phyloP scores from a whole-genome alignment of 1,140 invertebrate species.

The Aphidius gifuensis region DNA sequence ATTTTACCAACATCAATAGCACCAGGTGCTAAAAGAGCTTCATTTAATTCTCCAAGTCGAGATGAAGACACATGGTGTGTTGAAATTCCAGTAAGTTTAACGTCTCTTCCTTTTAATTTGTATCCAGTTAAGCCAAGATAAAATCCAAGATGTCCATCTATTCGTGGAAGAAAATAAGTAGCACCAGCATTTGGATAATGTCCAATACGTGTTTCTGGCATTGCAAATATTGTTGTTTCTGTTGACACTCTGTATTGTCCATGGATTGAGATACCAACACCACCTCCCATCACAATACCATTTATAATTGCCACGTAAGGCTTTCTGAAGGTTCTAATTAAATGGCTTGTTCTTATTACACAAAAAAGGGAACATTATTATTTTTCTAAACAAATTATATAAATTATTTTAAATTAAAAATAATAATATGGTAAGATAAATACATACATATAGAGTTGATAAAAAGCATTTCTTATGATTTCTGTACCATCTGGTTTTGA shows the following conservation, averaged over 20 bases:
- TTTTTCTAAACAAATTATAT: no score
- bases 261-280: slow-evolving; percentile 95
- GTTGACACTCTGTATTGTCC: slow-evolving; percentile 89
- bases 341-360: slow-evolving; percentile 45
- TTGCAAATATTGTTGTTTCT: slow-evolving; percentile 95
- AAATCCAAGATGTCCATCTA: slow-evolving; percentile 84
- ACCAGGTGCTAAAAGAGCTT: slow-evolving; percentile 62
- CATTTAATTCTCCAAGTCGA: slow-evolving; percentile 67
- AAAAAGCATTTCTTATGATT: slow-evolving; percentile 78
- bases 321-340: slow-evolving; percentile 85
- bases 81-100: slow-evolving; percentile 85
- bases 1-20: slow-evolving; percentile 61
- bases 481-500: slow-evolving; percentile 58
- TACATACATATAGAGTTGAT: slow-evolving; percentile 75
- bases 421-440: no score
- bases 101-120: slow-evolving; percentile 70
- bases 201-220: slow-evolving; percentile 97
- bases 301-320: slow-evolving; percentile 93
- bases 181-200: slow-evolving; percentile 97
- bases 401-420: no score
- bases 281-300: slow-evolving; percentile 99
- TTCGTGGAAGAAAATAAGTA: slow-evolving; percentile 83
- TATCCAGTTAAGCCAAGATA: slow-evolving; percentile 92
- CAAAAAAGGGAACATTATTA: no score
- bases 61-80: slow-evolving; percentile 83